These are phyloP conservation scores for Yponomeuta evonymella DNA, from an alignment of 2,888 invertebrate genomes.

Conservation along the genomic window DNA sequence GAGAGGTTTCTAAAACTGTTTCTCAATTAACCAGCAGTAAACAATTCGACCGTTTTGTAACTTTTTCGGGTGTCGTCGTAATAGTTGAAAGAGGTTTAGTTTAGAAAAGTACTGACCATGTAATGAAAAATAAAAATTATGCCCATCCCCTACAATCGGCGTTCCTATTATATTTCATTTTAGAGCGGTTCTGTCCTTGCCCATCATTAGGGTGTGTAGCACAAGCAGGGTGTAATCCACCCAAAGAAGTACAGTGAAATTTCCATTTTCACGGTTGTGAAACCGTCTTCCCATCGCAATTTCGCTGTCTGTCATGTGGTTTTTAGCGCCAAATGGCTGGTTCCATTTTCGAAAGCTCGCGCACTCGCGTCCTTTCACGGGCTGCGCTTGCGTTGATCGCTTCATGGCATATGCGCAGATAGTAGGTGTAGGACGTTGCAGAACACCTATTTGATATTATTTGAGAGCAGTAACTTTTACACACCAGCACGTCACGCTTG, in stretches of 20 bases:
- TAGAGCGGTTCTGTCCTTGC: too few species aligned
- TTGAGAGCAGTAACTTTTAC: not conserved
- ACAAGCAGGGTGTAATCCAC: not conserved
- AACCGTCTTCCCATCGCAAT: constrained; percentile 3
- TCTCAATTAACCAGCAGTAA: constrained; percentile 4
- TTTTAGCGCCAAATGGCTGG: constrained; percentile 21
- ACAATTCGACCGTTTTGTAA: not conserved
- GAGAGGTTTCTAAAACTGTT: constrained; percentile 7
- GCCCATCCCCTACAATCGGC: too few species aligned
- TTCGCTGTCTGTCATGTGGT: constrained; percentile 12
- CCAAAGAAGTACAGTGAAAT: not conserved
- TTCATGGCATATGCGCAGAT: not conserved
- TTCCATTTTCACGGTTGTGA: not conserved
- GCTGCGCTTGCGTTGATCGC: not conserved
- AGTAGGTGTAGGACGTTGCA: not conserved
- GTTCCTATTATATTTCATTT: too few species aligned
- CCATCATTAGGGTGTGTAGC: not conserved
- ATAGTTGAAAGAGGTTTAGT: not conserved
- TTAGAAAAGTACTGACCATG: not conserved
- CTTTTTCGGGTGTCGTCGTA: not conserved
- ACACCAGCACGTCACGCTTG: not conserved
- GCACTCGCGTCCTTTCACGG: constrained; percentile 25
- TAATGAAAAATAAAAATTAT: not conserved
- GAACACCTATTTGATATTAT: not conserved
- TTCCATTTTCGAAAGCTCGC: constrained; percentile 45